Base-by-base conservation (phyloP, 92 coral and sea anemone genomes). In the Porites divaricata region DNA sequence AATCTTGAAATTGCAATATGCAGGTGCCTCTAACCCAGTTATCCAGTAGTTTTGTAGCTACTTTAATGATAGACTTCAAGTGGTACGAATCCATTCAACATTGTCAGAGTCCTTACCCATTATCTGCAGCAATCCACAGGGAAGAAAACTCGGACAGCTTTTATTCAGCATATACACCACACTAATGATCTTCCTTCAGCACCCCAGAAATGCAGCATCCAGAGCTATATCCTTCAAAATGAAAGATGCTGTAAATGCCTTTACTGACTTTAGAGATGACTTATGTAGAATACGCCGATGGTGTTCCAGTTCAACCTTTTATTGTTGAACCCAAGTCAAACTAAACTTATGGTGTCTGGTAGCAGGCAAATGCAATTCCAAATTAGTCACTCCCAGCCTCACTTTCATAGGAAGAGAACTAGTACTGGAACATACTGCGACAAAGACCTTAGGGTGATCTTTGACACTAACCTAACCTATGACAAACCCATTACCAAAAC, bases 121-220 rank as follows among this genome's bases (percentile, higher is more conserved):
- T 51, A 62, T 35, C 67, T 72, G 77, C 50, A 66, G 87, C 22
- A 81, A 73, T 51, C 81, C 75, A 23, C 88, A 75, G 74, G 75
- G 87, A 15, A 74, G 87, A 48, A 82, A 70, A 21, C 86, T 82
- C 58, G 86, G 79, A n/a, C 86, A 67, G 25, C 67, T 82, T 53
- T 59, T 84, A 17, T 84, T 84, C 65, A 63, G 70, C 81, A 62
- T 84, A 25, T 74, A 84, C 62, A 79, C 75, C 52, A 54, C n/a
- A n/a, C n/a, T n/a, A n/a, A n/a, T n/a, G n/a, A n/a, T n/a, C n/a
- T n/a, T n/a, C n/a, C n/a, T n/a, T n/a, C n/a, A n/a, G n/a, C n/a
- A n/a, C 66, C 78, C n/a, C 77, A 81, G 61, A 70, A 56, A 19
- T 50, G 78, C 66, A 48, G 67, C 48, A 26, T 75, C n/a, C 77